Conservation (phyloP, 2,113 vertebrate genomes). For the Rhea pennata region DNA sequence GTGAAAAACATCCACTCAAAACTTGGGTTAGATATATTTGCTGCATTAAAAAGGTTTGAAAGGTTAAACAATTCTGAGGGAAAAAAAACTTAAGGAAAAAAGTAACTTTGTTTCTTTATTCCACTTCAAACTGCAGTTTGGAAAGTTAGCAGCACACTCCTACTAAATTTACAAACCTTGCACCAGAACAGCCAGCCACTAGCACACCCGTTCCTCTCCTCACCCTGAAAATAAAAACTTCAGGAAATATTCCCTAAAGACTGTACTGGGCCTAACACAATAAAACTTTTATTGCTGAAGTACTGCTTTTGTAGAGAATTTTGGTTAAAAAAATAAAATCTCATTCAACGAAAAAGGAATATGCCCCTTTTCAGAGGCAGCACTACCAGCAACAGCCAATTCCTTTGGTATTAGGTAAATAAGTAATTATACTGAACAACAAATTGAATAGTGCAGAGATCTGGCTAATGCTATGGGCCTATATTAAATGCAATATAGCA, state of each 20-base stretch:
- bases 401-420: neutral
- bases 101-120: neutral
- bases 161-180: neutral
- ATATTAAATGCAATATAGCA: neutral
- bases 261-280: neutral
- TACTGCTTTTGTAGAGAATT: neutral
- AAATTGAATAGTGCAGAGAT: neutral
- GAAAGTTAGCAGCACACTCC: neutral
- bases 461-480: neutral
- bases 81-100: neutral
- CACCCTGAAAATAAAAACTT: neutral
- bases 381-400: neutral
- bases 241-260: neutral
- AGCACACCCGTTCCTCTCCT: neutral
- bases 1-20: neutral
- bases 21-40: neutral
- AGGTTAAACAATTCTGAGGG: conserved; percentile 7
- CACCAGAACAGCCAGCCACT: neutral
- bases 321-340: neutral
- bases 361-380: neutral
- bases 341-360: neutral
- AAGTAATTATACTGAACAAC: neutral
- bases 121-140: neutral
- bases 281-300: neutral
- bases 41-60: neutral